These are phyloP conservation scores for Channallabes apus DNA, from an alignment of 2,797 vertebrate species.

Conservation along the genomic window DNA sequence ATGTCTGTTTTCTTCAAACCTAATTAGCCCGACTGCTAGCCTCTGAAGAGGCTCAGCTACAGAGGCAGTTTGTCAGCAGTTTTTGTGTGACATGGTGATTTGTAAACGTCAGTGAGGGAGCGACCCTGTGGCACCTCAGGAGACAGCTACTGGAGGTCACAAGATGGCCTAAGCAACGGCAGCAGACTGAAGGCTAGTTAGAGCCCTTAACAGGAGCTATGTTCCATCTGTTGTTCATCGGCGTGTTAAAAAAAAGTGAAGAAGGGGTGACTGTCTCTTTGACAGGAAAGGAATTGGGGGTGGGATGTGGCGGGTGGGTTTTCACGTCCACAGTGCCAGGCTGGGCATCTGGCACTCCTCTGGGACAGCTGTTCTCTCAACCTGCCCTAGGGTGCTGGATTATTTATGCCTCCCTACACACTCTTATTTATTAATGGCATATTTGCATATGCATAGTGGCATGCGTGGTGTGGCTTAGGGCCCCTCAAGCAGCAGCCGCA, in stretches of 20 bases:
- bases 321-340: constrained; percentile 47
- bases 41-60: constrained; percentile 22
- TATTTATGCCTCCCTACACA: constrained; percentile 66
- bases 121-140: constrained; percentile 63
- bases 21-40: constrained; percentile 41
- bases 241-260: constrained; percentile 57
- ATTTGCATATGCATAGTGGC: constrained; percentile 68
- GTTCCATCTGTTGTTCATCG: constrained; percentile 70
- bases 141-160: constrained; percentile 61
- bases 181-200: constrained; percentile 64
- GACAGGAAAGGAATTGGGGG: constrained; percentile 66
- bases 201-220: constrained; percentile 68
- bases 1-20: constrained; percentile 39
- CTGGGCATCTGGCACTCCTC: constrained; percentile 59
- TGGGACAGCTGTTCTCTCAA: constrained; percentile 62
- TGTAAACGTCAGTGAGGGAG: constrained; percentile 60
- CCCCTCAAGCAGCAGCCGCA: constrained; percentile 55
- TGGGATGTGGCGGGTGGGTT: background rate
- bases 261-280: constrained; percentile 62
- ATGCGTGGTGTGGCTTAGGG: constrained; percentile 52
- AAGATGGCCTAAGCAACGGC: constrained; percentile 68
- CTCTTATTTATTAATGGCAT: constrained; percentile 69
- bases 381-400: constrained; percentile 61
- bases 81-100: constrained; percentile 51
- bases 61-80: constrained; percentile 31